Base-by-base conservation (phyloP, 1,140 invertebrate species). In the Bombus pascuorum region DNA sequence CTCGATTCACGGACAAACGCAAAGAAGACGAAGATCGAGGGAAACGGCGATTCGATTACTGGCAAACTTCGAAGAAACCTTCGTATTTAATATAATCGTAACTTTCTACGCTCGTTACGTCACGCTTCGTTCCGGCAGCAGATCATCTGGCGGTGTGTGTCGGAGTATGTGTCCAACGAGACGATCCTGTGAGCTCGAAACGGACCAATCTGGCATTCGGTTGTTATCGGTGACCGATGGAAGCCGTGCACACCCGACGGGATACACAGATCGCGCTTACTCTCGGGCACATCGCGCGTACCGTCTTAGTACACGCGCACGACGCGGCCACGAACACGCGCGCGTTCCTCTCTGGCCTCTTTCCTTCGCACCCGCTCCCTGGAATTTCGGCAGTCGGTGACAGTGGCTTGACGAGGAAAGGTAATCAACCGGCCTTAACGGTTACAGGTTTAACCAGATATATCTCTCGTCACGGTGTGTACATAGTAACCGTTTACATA, bases 201-300 rank as follows among this genome's bases (percentile, higher is more conserved):
- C 88, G 42, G 85, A 79, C 89, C 89, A 90, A 90, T 90, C 89
- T 90, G 78, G 77, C 81, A 87, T 90, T 82, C 87, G 79, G 78
- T 34, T 88, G 87, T 90, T 90, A 90, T 90, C 89, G 85, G 59
- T 78, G 77, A 87, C 86, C 74, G 79, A 82, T 85, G 88, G 82
- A 68, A 89, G 78, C 71, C 86, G 65, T 57, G 74, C 75, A 86
- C 62, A 37, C 34, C 80, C 89, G 87, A 79, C 75, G 79, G 81
- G 86, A 87, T 72, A 83, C 71, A 62, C 81, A 39, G 57, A 42
- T 44, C 78, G 66, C 57, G 59, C 77, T 75, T 57, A 78, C 53
- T 81, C 79, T 44, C 84, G 28, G 12, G 32, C 79, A 83, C 74
- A 78, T 87, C 78, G 73, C 81, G 84, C 81, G 80, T 22, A 34